Conservation (phyloP, 2,888 invertebrate genomes). For the Drosophila sordidula region DNA sequence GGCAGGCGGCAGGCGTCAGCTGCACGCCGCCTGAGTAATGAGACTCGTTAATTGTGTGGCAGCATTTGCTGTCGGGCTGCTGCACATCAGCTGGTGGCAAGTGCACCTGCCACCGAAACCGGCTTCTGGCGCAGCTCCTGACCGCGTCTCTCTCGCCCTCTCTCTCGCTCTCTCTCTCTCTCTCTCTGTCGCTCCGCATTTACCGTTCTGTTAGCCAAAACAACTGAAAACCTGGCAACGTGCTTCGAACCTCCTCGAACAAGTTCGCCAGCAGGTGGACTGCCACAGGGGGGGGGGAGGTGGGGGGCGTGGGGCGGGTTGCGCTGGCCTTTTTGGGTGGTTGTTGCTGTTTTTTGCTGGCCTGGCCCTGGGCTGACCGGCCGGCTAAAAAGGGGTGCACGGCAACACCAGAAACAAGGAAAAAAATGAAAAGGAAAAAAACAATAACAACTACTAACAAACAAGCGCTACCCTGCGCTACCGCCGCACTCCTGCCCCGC, state of each 20-base stretch:
- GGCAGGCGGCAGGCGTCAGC: constrained; percentile 57
- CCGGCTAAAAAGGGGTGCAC: constrained; percentile 60
- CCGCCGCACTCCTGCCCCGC: constrained; percentile 1
- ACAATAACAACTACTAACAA: constrained; percentile 33
- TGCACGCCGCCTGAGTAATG: constrained; percentile 59
- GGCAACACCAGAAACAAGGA: constrained; percentile 23
- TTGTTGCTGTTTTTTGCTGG: constrained; percentile 47
- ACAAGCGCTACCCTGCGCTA: constrained; percentile 36
- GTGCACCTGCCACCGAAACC: constrained; percentile 61
- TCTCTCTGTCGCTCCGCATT: constrained; percentile 30
- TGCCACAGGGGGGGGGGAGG: constrained; percentile 13
- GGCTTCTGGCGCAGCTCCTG: constrained; percentile 37
- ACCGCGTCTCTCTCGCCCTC: neutral
- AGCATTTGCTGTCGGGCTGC: constrained; percentile 14
- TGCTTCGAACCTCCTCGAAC: constrained; percentile 74
- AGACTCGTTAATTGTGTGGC: constrained; percentile 65
- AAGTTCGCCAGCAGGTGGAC: constrained; percentile 62
- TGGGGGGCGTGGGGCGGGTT: constrained; percentile 10
- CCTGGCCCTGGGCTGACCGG: constrained; percentile 52
- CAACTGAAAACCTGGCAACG: constrained; percentile 67
- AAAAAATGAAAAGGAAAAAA: constrained; percentile 31
- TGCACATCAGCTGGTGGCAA: constrained; percentile 35
- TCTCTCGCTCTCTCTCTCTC: neutral
- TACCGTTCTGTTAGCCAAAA: constrained; percentile 56
- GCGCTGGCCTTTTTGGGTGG: constrained; percentile 39